Conservation (phyloP, 2,888 invertebrate species). For the Clusia tigrina region DNA sequence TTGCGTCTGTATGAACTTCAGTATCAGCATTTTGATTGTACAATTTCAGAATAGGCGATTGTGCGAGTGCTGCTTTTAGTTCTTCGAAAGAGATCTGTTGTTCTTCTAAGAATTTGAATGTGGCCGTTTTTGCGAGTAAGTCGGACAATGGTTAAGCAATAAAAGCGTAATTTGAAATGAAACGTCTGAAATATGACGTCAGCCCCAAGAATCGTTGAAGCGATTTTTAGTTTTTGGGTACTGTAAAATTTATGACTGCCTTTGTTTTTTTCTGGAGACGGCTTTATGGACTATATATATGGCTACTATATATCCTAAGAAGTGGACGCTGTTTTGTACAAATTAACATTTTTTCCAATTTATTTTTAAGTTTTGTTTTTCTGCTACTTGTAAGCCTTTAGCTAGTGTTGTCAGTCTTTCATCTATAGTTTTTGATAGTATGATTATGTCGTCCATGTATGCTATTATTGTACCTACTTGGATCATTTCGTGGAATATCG, state of each 20-base stretch:
- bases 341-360: constrained; percentile 27
- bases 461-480: not conserved
- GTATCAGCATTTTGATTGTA: constrained; percentile 21
- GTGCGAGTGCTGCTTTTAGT: constrained; percentile 17
- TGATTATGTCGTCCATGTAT: constrained; percentile 25
- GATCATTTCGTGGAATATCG: constrained; percentile 14
- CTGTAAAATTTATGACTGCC: constrained; percentile 14
- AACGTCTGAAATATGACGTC: constrained; percentile 23
- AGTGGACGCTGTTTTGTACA: constrained; percentile 14
- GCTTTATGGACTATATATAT: too few species aligned
- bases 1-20: too few species aligned
- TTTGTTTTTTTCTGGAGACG: too few species aligned
- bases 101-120: constrained; percentile 24
- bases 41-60: constrained; percentile 27
- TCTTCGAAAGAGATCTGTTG: constrained; percentile 19
- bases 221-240: constrained; percentile 1
- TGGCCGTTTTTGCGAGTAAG: constrained; percentile 6
- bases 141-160: constrained; percentile 51
- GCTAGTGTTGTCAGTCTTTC: constrained; percentile 12
- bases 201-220: constrained; percentile 20
- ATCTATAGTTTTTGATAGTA: constrained; percentile 4
- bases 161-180: constrained; percentile 37
- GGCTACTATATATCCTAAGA: constrained; percentile 24
- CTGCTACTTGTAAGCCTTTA: constrained; percentile 25
- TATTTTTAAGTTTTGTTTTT: constrained; percentile 19